A percentile compares a stretch with the other conserved stretches of the same genome.
Evolutionary conservation across 2,113 vertebrate genomes (phyloP).

Genomic region (Seriola aureovittata): DNA sequence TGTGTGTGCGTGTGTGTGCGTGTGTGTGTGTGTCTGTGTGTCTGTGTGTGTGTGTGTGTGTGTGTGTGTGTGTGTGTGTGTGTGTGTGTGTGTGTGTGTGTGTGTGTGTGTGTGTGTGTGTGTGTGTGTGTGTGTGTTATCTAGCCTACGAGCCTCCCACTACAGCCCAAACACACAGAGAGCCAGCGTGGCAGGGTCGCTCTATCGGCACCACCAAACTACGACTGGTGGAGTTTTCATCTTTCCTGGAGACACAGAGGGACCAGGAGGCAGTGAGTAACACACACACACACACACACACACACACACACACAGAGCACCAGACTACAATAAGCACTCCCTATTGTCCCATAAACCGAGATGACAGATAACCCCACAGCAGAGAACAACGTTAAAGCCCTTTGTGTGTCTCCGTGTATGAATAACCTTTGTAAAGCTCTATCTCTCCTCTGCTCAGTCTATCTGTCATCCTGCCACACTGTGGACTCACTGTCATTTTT

Average conservation of each 20-base stretch:
- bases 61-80: constrained; percentile 51
- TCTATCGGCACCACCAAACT: constrained; percentile 98
- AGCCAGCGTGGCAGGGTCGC: constrained; percentile 96
- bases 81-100: constrained; percentile 45
- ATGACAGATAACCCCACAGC: constrained; percentile 73
- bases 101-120: constrained; percentile 50
- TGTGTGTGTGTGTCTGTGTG: constrained; percentile 48
- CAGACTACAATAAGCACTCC: constrained; percentile 55
- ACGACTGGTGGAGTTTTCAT: constrained; percentile 96
- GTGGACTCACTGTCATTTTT: constrained; percentile 59
- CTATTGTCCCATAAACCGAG: constrained; percentile 71
- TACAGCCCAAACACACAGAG: constrained; percentile 88
- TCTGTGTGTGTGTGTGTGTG: constrained; percentile 51
- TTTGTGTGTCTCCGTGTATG: constrained; percentile 62
- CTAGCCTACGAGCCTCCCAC: constrained; percentile 94
- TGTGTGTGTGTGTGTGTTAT: constrained; percentile 48
- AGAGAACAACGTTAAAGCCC: constrained; percentile 51
- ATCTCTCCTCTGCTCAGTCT: constrained; percentile 52
- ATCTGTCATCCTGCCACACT: constrained; percentile 79
- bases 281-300: constrained; percentile 35
- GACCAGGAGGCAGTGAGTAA: constrained; percentile 93
- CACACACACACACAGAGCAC: not conserved
- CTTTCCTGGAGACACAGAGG: constrained; percentile 96
- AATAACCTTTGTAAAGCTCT: constrained; percentile 73
- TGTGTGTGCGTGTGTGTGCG: constrained; percentile 46